Percentiles rank a stretch among this genome's conserved stretches.
phyloP scores from a whole-genome alignment of 2,888 invertebrate genomes.

The Catocala sponsa region DNA sequence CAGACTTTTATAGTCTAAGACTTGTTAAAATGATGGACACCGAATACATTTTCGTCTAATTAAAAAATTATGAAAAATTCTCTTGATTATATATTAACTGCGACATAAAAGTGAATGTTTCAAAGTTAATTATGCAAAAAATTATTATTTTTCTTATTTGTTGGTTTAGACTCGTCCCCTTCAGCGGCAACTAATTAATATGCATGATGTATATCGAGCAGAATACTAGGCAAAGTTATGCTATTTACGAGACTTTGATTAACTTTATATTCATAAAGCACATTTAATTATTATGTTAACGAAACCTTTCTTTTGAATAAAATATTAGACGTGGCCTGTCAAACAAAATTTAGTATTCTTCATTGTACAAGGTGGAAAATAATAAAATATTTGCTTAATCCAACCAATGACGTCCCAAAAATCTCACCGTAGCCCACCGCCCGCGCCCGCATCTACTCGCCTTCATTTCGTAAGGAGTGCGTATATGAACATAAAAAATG shows the following conservation, averaged over 20 bases:
- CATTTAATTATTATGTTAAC: constrained; percentile 87
- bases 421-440: background rate
- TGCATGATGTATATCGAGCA: constrained; percentile 81
- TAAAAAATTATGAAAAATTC: constrained; percentile 5
- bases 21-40: background rate
- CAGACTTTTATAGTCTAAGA: too few relatives aligned
- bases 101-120: constrained; percentile 26
- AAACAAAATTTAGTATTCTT: constrained; percentile 80
- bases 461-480: constrained; percentile 56
- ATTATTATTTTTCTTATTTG: constrained; percentile 55
- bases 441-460: constrained; percentile 44
- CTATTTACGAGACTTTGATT: constrained; percentile 82
- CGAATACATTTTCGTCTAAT: background rate
- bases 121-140: constrained; percentile 46
- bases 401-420: constrained; percentile 42
- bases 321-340: constrained; percentile 81
- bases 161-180: constrained; percentile 48
- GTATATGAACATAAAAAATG: constrained; percentile 71
- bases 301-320: constrained; percentile 85
- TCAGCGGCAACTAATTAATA: constrained; percentile 71
- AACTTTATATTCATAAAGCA: constrained; percentile 86
- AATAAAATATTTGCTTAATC: constrained; percentile 61
- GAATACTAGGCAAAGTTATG: constrained; percentile 81
- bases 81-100: constrained; percentile 34
- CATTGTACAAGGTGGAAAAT: constrained; percentile 62